Percentiles rank a stretch among this genome's conserved stretches.
phyloP scores from a whole-genome alignment of 1,140 invertebrate genomes.

The Orius insidiosus region DNA sequence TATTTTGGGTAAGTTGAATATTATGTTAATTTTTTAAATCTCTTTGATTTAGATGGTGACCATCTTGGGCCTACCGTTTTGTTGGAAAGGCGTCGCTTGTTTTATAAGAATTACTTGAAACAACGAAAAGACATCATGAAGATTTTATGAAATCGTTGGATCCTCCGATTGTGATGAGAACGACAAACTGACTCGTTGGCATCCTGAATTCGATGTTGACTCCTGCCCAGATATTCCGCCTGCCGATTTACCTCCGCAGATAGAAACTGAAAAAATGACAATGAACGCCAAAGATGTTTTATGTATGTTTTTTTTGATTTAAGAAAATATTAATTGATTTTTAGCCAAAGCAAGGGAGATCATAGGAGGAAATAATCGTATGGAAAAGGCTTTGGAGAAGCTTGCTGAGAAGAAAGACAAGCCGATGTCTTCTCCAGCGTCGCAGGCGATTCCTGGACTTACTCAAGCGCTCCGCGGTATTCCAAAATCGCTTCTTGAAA shows the following conservation, averaged over 20 bases:
- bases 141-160: slow-evolving; percentile 30
- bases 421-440: slow-evolving; percentile 20
- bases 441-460: slow-evolving; percentile 24
- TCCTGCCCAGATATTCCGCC: slow-evolving; percentile 54
- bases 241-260: slow-evolving; percentile 51
- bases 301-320: slow-evolving; percentile 26
- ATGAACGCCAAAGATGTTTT: slow-evolving; percentile 68
- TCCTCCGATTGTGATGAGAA: slow-evolving; percentile 48
- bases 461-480: slow-evolving; percentile 56
- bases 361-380: slow-evolving; percentile 54
- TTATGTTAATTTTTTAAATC: slow-evolving; percentile 1
- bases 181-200: slow-evolving; percentile 68
- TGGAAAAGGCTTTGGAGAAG: slow-evolving; percentile 44
- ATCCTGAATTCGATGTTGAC: slow-evolving; percentile 79
- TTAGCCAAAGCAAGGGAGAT: slow-evolving; percentile 46
- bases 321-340: slow-evolving; percentile 16
- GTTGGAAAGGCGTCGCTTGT: slow-evolving; percentile 42
- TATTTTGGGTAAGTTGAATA: slow-evolving; percentile 13
- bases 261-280: slow-evolving; percentile 41
- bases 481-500: slow-evolving; percentile 63
- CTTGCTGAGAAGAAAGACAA: slow-evolving; percentile 19
- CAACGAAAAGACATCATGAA: slow-evolving; percentile 49
- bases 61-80: slow-evolving; percentile 40
- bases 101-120: slow-evolving; percentile 43
- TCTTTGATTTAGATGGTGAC: slow-evolving; percentile 17